Percentiles rank a stretch among this genome's conserved stretches.
Evolutionary conservation across 2,797 vertebrate genomes (phyloP).

Genomic region (Lycodopsis pacificus): DNA sequence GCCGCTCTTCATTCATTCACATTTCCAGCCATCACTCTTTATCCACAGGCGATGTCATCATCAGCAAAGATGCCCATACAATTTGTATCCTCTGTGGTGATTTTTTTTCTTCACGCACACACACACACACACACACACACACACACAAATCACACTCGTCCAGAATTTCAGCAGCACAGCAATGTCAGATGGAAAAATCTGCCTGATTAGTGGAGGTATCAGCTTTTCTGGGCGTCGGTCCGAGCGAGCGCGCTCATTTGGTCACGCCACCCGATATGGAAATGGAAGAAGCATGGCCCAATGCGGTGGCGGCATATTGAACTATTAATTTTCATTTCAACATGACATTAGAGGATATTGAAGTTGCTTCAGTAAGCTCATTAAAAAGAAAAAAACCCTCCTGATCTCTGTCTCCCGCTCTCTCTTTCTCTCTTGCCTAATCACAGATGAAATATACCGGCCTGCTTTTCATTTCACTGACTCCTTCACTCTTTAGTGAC

Average conservation of each 20-base stretch:
- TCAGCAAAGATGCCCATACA: slow-evolving; percentile 48
- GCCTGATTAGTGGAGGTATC: slow-evolving; percentile 83
- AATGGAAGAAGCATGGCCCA: slow-evolving; percentile 81
- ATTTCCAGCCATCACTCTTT: slow-evolving; percentile 49
- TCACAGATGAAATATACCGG: slow-evolving; percentile 74
- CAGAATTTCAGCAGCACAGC: slow-evolving; percentile 51
- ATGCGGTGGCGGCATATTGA: slow-evolving; percentile 76
- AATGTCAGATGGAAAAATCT: slow-evolving; percentile 81
- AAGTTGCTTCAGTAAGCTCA: slow-evolving; percentile 84
- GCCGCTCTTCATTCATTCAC: slow-evolving; percentile 37
- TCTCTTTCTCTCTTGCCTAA: slow-evolving; percentile 60
- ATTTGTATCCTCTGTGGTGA: slow-evolving; percentile 62
- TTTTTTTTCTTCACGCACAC: slow-evolving; percentile 40
- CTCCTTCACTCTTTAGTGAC: slow-evolving; percentile 53
- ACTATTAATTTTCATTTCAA: slow-evolving; percentile 88
- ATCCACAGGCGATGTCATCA: slow-evolving; percentile 54
- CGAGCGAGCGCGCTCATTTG: slow-evolving; percentile 80
- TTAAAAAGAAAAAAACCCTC: slow-evolving; percentile 67
- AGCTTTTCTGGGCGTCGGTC: slow-evolving; percentile 76
- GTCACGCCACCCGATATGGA: slow-evolving; percentile 87
- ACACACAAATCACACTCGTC: slow-evolving; percentile 27
- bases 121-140: slow-evolving; percentile 26
- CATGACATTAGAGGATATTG: slow-evolving; percentile 86
- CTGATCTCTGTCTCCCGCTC: slow-evolving; percentile 46
- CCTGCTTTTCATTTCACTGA: slow-evolving; percentile 76